Evolutionary conservation across 2,113 vertebrate genomes (phyloP).

Genomic region (Pristiophorus japonicus): DNA sequence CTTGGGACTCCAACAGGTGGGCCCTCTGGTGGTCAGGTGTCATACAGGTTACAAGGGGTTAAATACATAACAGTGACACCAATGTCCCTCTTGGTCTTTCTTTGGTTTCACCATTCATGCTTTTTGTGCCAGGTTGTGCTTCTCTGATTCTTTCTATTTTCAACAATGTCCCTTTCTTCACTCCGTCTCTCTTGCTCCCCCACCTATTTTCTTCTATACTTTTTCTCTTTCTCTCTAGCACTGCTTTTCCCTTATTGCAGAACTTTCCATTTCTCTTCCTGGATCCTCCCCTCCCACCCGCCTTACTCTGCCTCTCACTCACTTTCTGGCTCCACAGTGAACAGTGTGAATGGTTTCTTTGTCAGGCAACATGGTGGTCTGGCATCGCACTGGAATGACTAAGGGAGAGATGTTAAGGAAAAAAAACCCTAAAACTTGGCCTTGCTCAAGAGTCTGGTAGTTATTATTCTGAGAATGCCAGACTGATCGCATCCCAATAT

Average conservation of each 20-base stretch:
- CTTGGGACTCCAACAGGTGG: no score
- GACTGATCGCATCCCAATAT: neutral
- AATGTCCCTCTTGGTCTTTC: neutral
- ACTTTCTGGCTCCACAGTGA: conserved; percentile 1
- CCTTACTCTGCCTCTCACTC: neutral
- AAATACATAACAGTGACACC: no score
- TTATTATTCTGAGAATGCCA: neutral
- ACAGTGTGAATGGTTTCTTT: conserved; percentile 11
- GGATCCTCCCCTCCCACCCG: neutral
- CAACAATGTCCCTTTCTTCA: neutral
- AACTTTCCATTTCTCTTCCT: neutral
- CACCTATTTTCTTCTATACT: neutral
- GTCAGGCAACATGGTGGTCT: conserved; percentile 10
- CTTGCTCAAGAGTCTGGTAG: neutral
- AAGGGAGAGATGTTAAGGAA: neutral
- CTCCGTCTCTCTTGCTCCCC: neutral
- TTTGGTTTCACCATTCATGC: neutral
- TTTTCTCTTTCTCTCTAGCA: neutral
- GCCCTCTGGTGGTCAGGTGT: no score
- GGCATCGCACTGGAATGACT: conserved; percentile 4
- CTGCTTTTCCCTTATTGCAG: neutral
- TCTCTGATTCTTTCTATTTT: neutral
- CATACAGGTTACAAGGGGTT: no score
- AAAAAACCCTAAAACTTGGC: neutral
- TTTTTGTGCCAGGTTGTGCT: neutral